Conservation (phyloP, 2,888 invertebrate genomes). For the Xylota segnis region DNA sequence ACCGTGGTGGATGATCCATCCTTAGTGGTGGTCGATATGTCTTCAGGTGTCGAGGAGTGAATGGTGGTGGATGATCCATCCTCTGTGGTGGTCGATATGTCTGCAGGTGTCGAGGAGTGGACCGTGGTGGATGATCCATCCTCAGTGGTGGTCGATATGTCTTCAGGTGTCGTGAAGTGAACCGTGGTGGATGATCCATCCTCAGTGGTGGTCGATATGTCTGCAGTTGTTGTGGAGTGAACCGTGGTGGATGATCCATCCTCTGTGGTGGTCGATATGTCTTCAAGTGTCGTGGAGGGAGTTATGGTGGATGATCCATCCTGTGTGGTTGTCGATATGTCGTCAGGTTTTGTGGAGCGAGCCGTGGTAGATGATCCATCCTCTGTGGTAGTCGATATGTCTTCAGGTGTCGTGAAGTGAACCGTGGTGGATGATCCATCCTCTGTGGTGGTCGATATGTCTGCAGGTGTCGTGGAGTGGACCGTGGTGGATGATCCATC, state of each 20-base stretch:
- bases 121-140: neutral
- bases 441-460: neutral
- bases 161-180: neutral
- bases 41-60: constrained; percentile 2
- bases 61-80: neutral
- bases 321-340: constrained; percentile 2
- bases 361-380: neutral
- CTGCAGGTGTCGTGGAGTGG: neutral
- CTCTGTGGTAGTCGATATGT: neutral
- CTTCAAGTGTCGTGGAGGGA: neutral
- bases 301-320: neutral
- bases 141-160: neutral
- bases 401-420: neutral
- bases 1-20: neutral
- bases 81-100: constrained; percentile 4
- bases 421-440: neutral
- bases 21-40: neutral
- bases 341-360: neutral
- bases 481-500: neutral
- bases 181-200: neutral
- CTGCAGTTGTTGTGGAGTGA: neutral
- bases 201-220: neutral
- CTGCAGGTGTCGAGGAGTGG: neutral
- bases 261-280: neutral
- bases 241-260: neutral